phyloP scores from a whole-genome alignment of 2,113 vertebrate species.

The Nothobranchius kuhntae region DNA sequence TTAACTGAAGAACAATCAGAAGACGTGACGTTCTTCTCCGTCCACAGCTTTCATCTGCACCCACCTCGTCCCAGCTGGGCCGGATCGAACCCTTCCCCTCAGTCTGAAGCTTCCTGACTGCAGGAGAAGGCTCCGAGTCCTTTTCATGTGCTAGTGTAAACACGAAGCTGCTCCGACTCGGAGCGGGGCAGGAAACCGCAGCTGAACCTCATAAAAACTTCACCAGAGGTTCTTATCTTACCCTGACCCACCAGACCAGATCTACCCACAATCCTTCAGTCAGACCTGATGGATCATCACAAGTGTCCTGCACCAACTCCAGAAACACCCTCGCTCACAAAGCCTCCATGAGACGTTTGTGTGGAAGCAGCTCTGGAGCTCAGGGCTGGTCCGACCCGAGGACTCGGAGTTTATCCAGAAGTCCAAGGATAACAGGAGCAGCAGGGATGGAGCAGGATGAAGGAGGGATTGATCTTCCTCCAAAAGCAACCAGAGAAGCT shows the following conservation, averaged over 20 bases:
- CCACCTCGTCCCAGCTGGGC: too few relatives aligned
- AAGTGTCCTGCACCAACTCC: too few relatives aligned
- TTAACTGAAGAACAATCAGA: not conserved
- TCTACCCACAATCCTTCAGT: too few relatives aligned
- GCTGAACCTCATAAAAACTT: not conserved
- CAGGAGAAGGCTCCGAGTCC: too few relatives aligned
- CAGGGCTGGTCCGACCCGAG: constrained; percentile 82
- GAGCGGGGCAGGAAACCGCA: not conserved
- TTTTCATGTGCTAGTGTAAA: constrained; percentile 1
- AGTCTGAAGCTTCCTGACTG: too few relatives aligned
- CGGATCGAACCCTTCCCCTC: too few relatives aligned
- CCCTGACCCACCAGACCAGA: too few relatives aligned
- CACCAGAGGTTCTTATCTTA: too few relatives aligned
- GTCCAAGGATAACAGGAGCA: constrained; percentile 86
- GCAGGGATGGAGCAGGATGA: constrained; percentile 76
- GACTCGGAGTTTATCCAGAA: constrained; percentile 87
- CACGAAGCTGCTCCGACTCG: not conserved
- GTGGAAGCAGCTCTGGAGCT: constrained; percentile 26
- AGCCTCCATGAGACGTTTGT: constrained; percentile 73
- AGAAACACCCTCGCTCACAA: constrained; percentile 22
- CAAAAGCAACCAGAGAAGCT: constrained; percentile 85
- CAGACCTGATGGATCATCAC: too few relatives aligned
- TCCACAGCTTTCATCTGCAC: too few relatives aligned
- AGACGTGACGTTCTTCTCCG: not conserved
- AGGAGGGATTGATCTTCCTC: constrained; percentile 86